A percentile compares a stretch with the other conserved stretches of the same genome.
Conservation (phyloP, 2,797 vertebrate species). For the Scomberomorus guttatus region DNA sequence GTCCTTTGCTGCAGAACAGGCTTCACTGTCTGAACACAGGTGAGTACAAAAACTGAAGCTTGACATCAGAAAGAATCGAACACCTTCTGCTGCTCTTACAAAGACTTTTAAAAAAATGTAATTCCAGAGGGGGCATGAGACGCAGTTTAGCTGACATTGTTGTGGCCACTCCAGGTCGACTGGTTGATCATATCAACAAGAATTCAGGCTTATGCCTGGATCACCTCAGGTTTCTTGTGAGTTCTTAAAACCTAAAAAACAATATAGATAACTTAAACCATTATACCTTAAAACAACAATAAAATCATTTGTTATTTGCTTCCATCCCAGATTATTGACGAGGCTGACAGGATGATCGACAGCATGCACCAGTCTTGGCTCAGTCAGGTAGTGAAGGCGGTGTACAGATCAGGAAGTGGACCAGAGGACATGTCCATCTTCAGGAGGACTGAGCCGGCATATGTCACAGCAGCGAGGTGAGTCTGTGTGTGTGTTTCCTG, state of each 20-base stretch:
- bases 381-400: constrained; percentile 88
- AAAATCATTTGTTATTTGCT: not conserved
- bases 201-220: constrained; percentile 88
- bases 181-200: constrained; percentile 95
- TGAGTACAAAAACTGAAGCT: constrained; percentile 62
- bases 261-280: not conserved
- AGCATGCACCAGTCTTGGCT: constrained; percentile 97
- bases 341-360: constrained; percentile 97
- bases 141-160: constrained; percentile 93
- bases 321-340: constrained; percentile 90
- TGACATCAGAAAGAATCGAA: not conserved
- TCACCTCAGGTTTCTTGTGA: constrained; percentile 93
- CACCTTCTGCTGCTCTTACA: not conserved
- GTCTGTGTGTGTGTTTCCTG: no score
- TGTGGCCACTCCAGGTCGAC: constrained; percentile 94
- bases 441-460: constrained; percentile 80
- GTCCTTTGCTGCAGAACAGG: constrained; percentile 90
- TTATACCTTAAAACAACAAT: not conserved
- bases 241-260: constrained; percentile 31
- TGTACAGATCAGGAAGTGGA: constrained; percentile 67
- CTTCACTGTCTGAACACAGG: constrained; percentile 89
- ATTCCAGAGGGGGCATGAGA: constrained; percentile 73
- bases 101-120: not conserved
- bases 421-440: constrained; percentile 74
- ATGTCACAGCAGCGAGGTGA: constrained; percentile 91